Percentiles rank a stretch among this genome's conserved stretches.
phyloP scores from a whole-genome alignment of 2,888 invertebrate genomes.

The Cataglyphis livida region DNA sequence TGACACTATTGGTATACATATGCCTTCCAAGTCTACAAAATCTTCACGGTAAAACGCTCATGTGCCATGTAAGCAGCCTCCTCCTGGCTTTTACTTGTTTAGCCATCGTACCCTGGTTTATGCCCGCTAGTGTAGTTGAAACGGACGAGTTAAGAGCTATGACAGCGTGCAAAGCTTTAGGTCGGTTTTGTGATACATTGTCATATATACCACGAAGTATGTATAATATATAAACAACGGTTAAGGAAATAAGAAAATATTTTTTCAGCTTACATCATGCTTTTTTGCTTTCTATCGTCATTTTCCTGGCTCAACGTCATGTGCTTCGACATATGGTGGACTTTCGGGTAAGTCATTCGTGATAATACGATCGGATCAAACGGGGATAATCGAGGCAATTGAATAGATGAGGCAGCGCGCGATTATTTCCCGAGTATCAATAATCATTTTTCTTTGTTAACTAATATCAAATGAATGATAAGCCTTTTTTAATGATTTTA shows the following conservation, averaged over 20 bases:
- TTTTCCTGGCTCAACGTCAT: constrained; percentile 93
- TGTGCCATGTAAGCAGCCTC: constrained; percentile 90
- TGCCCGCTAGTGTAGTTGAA: constrained; percentile 43
- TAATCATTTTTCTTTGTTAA: neutral
- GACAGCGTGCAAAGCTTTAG: constrained; percentile 86
- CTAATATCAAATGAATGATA: neutral
- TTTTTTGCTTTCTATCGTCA: constrained; percentile 90
- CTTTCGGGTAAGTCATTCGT: constrained; percentile 89
- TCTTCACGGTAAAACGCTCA: constrained; percentile 91
- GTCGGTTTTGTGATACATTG: constrained; percentile 84
- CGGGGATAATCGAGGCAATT: constrained; percentile 10
- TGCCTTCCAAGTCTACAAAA: constrained; percentile 89
- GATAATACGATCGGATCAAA: constrained; percentile 2
- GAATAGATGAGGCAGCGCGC: neutral
- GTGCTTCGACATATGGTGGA: constrained; percentile 94
- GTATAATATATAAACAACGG: neutral
- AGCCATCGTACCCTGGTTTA: constrained; percentile 84
- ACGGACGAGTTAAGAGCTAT: constrained; percentile 18
- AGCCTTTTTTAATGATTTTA: constrained; percentile 4
- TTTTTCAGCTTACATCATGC: constrained; percentile 89
- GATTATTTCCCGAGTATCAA: neutral
- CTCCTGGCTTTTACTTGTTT: constrained; percentile 89
- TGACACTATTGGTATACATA: constrained; percentile 90
- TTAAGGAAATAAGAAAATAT: constrained; percentile 26
- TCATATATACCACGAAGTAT: neutral